Percentiles rank a stretch among this genome's conserved stretches.
Conservation (phyloP, 30 jellyfish, hydroid and myxozoan genomes). For the Morbakka virulenta region DNA sequence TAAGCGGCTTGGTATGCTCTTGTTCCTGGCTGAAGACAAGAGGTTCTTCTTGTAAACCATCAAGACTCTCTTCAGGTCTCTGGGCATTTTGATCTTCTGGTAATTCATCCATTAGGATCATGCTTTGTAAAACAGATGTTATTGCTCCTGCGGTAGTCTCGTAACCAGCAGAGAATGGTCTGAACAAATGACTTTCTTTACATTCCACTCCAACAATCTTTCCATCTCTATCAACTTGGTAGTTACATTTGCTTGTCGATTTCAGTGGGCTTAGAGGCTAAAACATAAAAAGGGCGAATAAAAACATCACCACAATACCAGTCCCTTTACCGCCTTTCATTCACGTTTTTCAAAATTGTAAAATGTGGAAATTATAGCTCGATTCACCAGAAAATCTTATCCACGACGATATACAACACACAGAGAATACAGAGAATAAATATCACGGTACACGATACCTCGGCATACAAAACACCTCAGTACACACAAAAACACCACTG, state of each 20-base stretch:
- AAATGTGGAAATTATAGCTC: too few species aligned
- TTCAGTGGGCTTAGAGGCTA: constrained; percentile 77
- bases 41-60: constrained; percentile 26
- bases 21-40: constrained; percentile 65
- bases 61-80: not conserved
- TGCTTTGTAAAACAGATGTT: constrained; percentile 67
- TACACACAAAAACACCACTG: too few species aligned
- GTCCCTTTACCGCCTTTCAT: too few species aligned
- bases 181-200: constrained; percentile 89
- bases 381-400: too few species aligned
- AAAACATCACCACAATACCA: not conserved
- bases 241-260: constrained; percentile 89
- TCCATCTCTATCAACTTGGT: constrained; percentile 39
- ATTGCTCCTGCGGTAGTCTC: constrained; percentile 89
- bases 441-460: too few species aligned
- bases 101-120: not conserved
- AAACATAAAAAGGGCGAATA: not conserved
- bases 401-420: too few species aligned
- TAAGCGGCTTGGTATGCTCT: constrained; percentile 70
- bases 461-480: too few species aligned
- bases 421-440: too few species aligned
- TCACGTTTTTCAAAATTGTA: too few species aligned
- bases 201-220: constrained; percentile 69
- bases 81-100: not conserved
- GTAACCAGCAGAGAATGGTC: constrained; percentile 99